Base-by-base conservation (phyloP, 2,113 vertebrate species). In the Urocolius indicus region DNA sequence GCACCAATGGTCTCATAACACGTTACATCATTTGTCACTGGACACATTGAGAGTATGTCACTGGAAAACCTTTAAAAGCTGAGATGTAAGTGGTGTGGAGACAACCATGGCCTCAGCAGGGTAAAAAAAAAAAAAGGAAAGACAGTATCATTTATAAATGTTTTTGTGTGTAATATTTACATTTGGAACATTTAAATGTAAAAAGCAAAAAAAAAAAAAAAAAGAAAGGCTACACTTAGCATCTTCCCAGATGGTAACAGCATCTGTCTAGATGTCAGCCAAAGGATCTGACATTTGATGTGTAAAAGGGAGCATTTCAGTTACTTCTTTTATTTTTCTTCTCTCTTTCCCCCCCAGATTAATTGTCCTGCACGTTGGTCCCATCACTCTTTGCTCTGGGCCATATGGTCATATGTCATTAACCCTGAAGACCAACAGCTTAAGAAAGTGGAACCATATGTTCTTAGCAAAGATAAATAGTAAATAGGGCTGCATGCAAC, bases 381-480 rank as follows among this genome's bases (percentile, higher is more conserved):
- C 94, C 96, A 97, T 97, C 97, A 96, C 94, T 97, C 97, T 95
- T 97, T 98, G 96, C 96, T 97, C 94, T 94, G 95, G 94, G 94
- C 97, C 97, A 97, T 98, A 95, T 98, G 97, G 97, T 89, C 88
- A 81, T 87, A 97, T 91, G 96, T 97, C 97, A 97, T 98, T 98
- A 97, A 97, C 96, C 96, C 75, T 43, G 90, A 90, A 97, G 93
- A 95, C 88, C 59, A 75, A 61, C 95, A 97, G 95, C 94, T 90
- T 78, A 41, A 89, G 89, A 97, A 98, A 98, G 97, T 97, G 97
- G 96, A 98, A 98, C 96, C 97, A 98, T 81, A 97, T 98, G 98
- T 97, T 94, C 43, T 45, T 41, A 78, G 90, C 76, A 67, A 94
- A 96, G 94, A 97, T 48, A 97, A 94, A 97, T 57, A 95, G 62